Evolutionary conservation across 1,140 invertebrate genomes (phyloP), one percentile per base, ranked within the genome.

Genomic region (Macrostomum lignano): DNA sequence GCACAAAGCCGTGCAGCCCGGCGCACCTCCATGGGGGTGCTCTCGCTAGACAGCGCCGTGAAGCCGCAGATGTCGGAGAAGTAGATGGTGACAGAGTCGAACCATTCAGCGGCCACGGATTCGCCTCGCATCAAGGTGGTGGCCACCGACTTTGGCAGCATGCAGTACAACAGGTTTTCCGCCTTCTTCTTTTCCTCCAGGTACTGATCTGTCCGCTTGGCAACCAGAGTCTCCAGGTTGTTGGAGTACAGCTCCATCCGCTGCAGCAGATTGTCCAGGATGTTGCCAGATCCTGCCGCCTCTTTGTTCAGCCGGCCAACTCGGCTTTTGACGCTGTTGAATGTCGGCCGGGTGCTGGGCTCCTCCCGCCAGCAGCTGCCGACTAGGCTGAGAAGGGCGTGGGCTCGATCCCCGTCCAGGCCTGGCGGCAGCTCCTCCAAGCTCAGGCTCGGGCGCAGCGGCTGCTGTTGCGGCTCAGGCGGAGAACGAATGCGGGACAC

Each of bases 181-280:
- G 84, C 91, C 61, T 82, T 88, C 40, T 76, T 67, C 58, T 94
- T 94, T 60, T 94, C 81, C 43, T 86, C 81, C 25, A 88, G 63
- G 50, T 91, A 91, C 51, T 86, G 79, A 9, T 76, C 72, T 0
- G 86, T 94, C 37, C 84, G 62, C 55, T 93, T 81, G 43, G 86
- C 75, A 0, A 96, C 86, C 19, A 91, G 57, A 3, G 72, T 67
- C 59, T 96, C 86, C 44, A 96, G 64, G 54, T 94, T 94, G 49
- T 82, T 88, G 0, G 86, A 82, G 48, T 96, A 94, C 48, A 88
- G 76, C 52, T 94, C 86, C 74, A 96, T 93, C 36, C 86, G 72
- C 17, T 75, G 73, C n/a, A 94, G 58, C 17, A 96, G 60, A 60
- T 88, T 86, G 55, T 96, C 86, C 37, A 91, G 56, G 28, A 88